Percentiles rank a stretch among this genome's conserved stretches.
Conservation (phyloP, 2,888 invertebrate species). For the Ptychoptera contaminata region DNA sequence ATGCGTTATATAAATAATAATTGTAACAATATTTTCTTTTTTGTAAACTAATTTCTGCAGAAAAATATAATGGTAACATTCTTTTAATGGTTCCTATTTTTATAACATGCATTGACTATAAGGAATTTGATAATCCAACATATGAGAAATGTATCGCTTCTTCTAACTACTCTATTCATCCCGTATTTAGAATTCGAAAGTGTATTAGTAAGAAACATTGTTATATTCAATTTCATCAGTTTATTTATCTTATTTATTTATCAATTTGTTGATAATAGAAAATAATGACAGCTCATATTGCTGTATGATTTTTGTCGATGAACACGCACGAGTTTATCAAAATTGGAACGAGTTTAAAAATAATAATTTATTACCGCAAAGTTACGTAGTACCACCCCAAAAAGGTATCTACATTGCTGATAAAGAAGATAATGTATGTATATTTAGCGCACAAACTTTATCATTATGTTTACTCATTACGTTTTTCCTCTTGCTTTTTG, state of each 20-base stretch:
- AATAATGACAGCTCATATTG: conserved; percentile 18
- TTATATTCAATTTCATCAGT: background rate
- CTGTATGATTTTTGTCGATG: conserved; percentile 26
- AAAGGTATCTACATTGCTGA: conserved; percentile 24
- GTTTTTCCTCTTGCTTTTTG: background rate
- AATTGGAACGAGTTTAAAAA: conserved; percentile 30
- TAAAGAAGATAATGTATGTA: conserved; percentile 12
- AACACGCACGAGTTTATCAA: conserved; percentile 30
- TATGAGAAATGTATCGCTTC: conserved; percentile 11
- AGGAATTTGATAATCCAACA: background rate
- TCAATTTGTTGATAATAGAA: background rate
- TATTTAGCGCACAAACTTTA: too few species aligned
- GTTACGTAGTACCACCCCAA: conserved; percentile 31
- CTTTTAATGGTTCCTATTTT: conserved; percentile 8
- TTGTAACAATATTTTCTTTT: too few species aligned
- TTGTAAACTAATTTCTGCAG: conserved; percentile 13
- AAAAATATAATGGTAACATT: conserved; percentile 22
- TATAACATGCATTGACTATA: too few species aligned
- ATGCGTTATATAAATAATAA: too few species aligned
- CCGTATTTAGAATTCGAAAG: conserved; percentile 23
- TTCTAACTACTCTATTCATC: conserved; percentile 18
- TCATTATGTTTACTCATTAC: background rate
- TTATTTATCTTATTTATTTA: too few species aligned
- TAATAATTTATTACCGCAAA: conserved; percentile 30
- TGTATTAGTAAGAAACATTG: conserved; percentile 19